Evolutionary conservation across 2,888 invertebrate species (phyloP), one percentile per base, ranked within the genome.

Genomic region (Epirrhoe alternata): DNA sequence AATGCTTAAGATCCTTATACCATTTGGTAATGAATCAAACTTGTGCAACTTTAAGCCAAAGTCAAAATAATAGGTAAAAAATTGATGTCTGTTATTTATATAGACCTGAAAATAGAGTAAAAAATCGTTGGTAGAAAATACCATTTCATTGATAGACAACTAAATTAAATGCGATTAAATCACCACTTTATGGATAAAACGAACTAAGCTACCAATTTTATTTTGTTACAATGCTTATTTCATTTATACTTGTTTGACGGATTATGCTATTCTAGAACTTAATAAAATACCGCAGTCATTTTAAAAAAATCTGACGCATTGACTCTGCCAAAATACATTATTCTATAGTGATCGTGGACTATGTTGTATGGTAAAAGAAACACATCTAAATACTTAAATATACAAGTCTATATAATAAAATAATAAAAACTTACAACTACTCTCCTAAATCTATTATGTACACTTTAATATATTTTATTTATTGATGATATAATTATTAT

Each of bases 331-430:
- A 24, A 24, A 51, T 30, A 45, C n/a, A 17, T 35, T n/a, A 56
- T 45, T 68, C 58, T 57, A 68, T 53, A 56, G 58, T 59, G 71
- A 66, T 59, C 67, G 66, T 64, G 51, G 66, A 61, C 62, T 67
- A 74, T 78, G 78, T 78, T 74, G 74, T 74, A 85, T 84, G 87
- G 87, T 90, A 89, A 89, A 90, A 83, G 81, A 89, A 90, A 90
- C 87, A 88, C 88, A 77, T 87, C 85, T 89, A 87, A 86, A 87
- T 77, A 84, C 84, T 87, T 88, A 89, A 85, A 88, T 83, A 86
- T 85, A 87, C 82, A 87, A 82, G 85, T 87, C 86, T 86, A 80
- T 86, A 80, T 78, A 74, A 82, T 84, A 86, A 84, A 82, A 81
- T 82, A 77, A 85, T 85, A 85, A 82, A 81, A 85, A 75, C 84